phyloP scores from a whole-genome alignment of 2,888 invertebrate genomes.

The Allophyes oxyacanthae region DNA sequence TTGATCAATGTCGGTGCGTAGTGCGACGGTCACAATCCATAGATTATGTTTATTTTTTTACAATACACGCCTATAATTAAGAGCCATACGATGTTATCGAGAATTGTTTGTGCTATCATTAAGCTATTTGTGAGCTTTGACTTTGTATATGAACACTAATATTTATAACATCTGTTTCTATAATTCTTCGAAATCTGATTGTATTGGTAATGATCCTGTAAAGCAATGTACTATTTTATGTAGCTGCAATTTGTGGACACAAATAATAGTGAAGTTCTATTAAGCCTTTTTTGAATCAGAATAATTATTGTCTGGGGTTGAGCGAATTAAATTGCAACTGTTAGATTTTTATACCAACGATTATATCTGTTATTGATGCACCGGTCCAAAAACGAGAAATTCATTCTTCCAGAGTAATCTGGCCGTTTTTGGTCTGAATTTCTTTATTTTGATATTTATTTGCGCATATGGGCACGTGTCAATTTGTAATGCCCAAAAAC shows the following conservation, averaged over 20 bases:
- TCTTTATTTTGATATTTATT: too few species aligned
- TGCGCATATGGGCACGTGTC: not conserved
- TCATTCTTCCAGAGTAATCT: too few species aligned
- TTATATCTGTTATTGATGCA: too few species aligned
- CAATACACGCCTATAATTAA: slow-evolving; percentile 36
- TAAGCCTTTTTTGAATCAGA: not conserved
- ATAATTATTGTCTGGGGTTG: not conserved
- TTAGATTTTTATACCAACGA: too few species aligned
- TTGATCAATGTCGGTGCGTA: slow-evolving; percentile 39
- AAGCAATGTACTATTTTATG: slow-evolving; percentile 3
- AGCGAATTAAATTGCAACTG: not conserved
- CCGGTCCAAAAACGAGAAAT: too few species aligned
- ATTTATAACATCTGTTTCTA: slow-evolving; percentile 19
- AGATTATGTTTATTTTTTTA: slow-evolving; percentile 44
- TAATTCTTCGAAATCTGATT: slow-evolving; percentile 17
- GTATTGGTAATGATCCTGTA: slow-evolving; percentile 1
- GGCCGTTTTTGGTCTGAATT: too few species aligned
- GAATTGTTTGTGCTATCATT: slow-evolving; percentile 29
- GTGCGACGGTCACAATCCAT: slow-evolving; percentile 37
- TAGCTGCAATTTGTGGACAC: slow-evolving; percentile 26
- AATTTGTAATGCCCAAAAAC: slow-evolving; percentile 6
- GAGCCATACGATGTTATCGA: slow-evolving; percentile 37
- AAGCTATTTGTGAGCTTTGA: slow-evolving; percentile 20
- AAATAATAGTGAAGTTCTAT: not conserved
- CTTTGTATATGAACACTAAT: slow-evolving; percentile 32